These are phyloP conservation scores for Brachionus plicatilis DNA, from an alignment of 1,140 invertebrate genomes.

Conservation along the genomic window DNA sequence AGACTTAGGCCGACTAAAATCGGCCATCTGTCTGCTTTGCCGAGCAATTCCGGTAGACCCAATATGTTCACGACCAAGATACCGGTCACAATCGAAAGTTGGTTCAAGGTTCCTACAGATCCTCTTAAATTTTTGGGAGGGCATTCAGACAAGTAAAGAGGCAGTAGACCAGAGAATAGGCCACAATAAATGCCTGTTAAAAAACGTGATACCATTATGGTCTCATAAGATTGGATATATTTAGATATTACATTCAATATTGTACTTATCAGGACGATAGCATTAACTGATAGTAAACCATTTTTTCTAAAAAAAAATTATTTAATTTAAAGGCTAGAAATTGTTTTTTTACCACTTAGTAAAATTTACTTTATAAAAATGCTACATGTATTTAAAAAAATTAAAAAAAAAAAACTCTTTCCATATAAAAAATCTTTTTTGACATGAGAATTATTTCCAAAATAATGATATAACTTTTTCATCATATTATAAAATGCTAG, in stretches of 20 bases:
- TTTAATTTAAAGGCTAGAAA: not conserved
- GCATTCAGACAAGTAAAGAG: conserved; percentile 80
- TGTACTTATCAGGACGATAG: conserved; percentile 82
- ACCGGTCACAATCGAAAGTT: conserved; percentile 77
- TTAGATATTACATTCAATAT: conserved; percentile 90
- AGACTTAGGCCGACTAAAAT: conserved; percentile 67
- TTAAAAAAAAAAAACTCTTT: too few species aligned
- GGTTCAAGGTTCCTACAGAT: conserved; percentile 77
- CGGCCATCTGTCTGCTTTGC: conserved; percentile 81
- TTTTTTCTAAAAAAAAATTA: conserved; percentile 70
- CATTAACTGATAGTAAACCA: conserved; percentile 86
- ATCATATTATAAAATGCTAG: too few species aligned
- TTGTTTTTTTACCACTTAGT: too few species aligned
- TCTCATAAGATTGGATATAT: conserved; percentile 82
- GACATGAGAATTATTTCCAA: too few species aligned
- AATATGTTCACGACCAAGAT: conserved; percentile 67
- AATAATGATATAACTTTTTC: too few species aligned
- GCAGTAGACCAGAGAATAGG: conserved; percentile 64
- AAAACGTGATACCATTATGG: conserved; percentile 78
- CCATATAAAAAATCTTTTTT: too few species aligned
- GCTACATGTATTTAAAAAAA: too few species aligned
- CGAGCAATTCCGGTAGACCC: conserved; percentile 54
- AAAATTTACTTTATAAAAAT: too few species aligned
- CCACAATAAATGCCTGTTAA: conserved; percentile 29
- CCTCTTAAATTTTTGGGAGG: conserved; percentile 73